A percentile compares a stretch with the other conserved stretches of the same genome.
These are phyloP conservation scores for Autographa gamma DNA, from an alignment of 2,888 invertebrate species.

Conservation along the genomic window DNA sequence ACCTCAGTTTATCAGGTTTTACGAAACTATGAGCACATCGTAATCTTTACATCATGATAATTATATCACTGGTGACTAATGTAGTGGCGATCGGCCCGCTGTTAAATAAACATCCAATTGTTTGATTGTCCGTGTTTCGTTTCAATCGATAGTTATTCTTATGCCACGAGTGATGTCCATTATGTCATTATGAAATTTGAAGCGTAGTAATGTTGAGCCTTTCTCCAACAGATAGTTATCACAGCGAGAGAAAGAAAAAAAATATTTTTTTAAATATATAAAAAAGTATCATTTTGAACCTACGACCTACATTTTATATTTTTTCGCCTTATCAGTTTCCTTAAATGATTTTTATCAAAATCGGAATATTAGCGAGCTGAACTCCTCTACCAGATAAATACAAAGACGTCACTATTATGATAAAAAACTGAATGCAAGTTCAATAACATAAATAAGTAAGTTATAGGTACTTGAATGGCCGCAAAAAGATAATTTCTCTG, in stretches of 20 bases:
- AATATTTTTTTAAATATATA: not conserved
- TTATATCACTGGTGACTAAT: constrained; percentile 67
- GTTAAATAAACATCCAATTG: constrained; percentile 68
- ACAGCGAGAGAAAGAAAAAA: not conserved
- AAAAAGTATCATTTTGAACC: not conserved
- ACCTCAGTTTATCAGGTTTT: constrained; percentile 28
- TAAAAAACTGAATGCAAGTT: constrained; percentile 47
- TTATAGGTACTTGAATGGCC: constrained; percentile 40
- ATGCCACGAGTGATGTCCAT: constrained; percentile 38
- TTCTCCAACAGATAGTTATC: constrained; percentile 2
- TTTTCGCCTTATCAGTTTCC: not conserved
- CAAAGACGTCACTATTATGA: not conserved
- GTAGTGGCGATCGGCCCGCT: constrained; percentile 47
- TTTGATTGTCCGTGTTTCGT: constrained; percentile 58
- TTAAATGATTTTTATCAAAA: not conserved
- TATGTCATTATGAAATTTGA: constrained; percentile 37
- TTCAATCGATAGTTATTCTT: constrained; percentile 53
- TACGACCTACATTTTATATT: not conserved
- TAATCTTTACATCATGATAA: constrained; percentile 54
- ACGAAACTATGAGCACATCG: constrained; percentile 47
- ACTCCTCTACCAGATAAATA: not conserved
- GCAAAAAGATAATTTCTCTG: constrained; percentile 49
- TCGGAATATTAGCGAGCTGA: not conserved
- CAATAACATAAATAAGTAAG: constrained; percentile 64
- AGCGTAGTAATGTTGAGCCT: constrained; percentile 3